Evolutionary conservation across 2,888 invertebrate species (phyloP).

Genomic region (Apamea anceps): DNA sequence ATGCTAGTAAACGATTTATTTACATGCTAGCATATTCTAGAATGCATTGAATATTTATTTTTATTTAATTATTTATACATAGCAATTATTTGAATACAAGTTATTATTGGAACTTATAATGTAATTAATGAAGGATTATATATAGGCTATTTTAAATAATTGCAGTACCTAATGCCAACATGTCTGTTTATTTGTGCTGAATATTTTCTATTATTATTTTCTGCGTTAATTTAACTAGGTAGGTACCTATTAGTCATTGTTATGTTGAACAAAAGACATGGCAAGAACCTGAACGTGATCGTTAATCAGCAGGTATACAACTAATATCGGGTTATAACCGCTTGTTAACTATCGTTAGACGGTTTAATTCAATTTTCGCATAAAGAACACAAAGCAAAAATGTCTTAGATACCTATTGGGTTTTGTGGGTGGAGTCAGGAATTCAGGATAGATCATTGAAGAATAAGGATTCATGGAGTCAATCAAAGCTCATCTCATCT

Average conservation of each 20-base stretch:
- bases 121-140: too few relatives aligned
- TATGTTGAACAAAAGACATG: background rate
- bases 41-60: constrained; percentile 1
- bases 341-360: constrained; percentile 27
- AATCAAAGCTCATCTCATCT: background rate
- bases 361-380: background rate
- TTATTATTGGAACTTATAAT: background rate
- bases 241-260: background rate
- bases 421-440: background rate
- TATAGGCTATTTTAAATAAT: background rate
- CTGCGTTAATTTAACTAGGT: background rate
- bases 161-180: too few relatives aligned
- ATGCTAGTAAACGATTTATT: background rate
- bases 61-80: background rate
- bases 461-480: background rate
- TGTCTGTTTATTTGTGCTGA: background rate
- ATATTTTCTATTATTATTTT: background rate
- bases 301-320: constrained; percentile 21
- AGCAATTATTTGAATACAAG: background rate
- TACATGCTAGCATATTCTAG: constrained; percentile 4
- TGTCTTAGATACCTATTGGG: background rate
- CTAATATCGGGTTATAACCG: constrained; percentile 31
- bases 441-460: background rate
- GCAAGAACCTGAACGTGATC: constrained; percentile 38
- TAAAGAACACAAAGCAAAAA: constrained; percentile 9